phyloP scores from a whole-genome alignment of 2,797 vertebrate genomes.

The Halcyon badia region DNA sequence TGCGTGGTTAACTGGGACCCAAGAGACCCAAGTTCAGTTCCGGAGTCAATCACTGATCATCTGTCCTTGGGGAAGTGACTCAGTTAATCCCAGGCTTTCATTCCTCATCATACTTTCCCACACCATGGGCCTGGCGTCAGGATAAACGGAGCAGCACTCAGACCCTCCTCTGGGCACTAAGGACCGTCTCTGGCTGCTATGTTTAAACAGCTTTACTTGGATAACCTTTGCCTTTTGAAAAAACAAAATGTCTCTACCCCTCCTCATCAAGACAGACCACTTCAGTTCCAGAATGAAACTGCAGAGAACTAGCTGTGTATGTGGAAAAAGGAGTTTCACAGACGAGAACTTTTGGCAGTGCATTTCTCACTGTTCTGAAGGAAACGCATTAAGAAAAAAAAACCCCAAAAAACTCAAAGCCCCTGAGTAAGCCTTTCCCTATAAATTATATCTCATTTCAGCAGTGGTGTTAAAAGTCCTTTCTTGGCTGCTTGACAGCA shows the following conservation, averaged over 20 bases:
- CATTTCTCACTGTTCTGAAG: neutral
- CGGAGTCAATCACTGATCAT: neutral
- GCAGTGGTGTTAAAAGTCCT: constrained; percentile 17
- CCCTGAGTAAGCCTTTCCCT: constrained; percentile 11
- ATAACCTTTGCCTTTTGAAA: constrained; percentile 4
- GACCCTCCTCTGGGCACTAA: neutral
- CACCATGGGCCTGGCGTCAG: neutral
- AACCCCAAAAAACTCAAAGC: neutral
- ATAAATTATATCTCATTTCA: constrained; percentile 66
- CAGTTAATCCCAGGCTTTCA: neutral
- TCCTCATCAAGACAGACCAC: neutral
- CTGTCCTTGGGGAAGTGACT: neutral
- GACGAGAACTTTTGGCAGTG: neutral
- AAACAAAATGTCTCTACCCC: neutral
- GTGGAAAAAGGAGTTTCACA: constrained; percentile 11
- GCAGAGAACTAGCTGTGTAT: neutral
- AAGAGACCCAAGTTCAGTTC: constrained; percentile 25
- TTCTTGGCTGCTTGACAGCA: constrained; percentile 63
- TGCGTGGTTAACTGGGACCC: constrained; percentile 44
- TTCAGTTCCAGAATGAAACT: neutral
- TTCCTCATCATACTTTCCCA: constrained; percentile 47
- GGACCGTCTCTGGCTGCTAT: neutral
- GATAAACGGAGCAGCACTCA: neutral
- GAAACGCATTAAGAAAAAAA: neutral
- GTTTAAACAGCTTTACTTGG: neutral